phyloP scores from a whole-genome alignment of 2,797 vertebrate genomes.

The Sebastes trivittatus region DNA sequence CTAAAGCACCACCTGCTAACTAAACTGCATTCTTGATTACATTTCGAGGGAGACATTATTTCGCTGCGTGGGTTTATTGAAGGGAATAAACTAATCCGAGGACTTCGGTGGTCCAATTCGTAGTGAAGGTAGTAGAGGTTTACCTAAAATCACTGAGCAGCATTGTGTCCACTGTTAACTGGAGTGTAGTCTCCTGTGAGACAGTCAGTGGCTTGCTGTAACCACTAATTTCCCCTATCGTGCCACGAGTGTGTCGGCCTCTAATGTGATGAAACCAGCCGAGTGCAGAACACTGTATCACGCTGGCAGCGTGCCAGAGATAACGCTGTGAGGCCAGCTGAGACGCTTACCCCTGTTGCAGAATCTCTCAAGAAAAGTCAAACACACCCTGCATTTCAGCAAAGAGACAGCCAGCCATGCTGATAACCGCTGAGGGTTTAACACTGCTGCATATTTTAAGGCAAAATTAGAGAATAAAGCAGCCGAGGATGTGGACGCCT shows the following conservation, averaged over 20 bases:
- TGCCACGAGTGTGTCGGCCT: constrained; percentile 56
- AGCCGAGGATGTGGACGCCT: constrained; percentile 19
- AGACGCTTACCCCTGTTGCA: constrained; percentile 57
- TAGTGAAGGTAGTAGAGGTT: constrained; percentile 7
- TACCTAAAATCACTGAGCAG: constrained; percentile 34
- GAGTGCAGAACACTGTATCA: constrained; percentile 68
- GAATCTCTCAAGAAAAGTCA: constrained; percentile 68
- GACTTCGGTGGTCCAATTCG: not conserved
- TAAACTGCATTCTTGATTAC: not conserved
- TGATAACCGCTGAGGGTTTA: constrained; percentile 59
- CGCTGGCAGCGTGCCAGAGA: constrained; percentile 70
- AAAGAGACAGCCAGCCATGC: constrained; percentile 40
- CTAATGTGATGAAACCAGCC: constrained; percentile 73
- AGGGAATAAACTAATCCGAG: constrained; percentile 7
- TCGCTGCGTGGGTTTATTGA: not conserved
- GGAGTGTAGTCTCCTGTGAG: constrained; percentile 43
- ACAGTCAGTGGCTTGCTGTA: constrained; percentile 45
- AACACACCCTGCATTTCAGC: constrained; percentile 56
- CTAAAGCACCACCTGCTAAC: not conserved
- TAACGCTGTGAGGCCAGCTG: constrained; percentile 64
- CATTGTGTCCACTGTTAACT: constrained; percentile 27
- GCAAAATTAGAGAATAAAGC: constrained; percentile 48
- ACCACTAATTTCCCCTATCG: constrained; percentile 66
- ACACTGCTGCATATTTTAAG: constrained; percentile 55
- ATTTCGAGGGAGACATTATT: not conserved